Evolutionary conservation across 2,888 invertebrate species (phyloP).

Genomic region (Cordilura impudica): DNA sequence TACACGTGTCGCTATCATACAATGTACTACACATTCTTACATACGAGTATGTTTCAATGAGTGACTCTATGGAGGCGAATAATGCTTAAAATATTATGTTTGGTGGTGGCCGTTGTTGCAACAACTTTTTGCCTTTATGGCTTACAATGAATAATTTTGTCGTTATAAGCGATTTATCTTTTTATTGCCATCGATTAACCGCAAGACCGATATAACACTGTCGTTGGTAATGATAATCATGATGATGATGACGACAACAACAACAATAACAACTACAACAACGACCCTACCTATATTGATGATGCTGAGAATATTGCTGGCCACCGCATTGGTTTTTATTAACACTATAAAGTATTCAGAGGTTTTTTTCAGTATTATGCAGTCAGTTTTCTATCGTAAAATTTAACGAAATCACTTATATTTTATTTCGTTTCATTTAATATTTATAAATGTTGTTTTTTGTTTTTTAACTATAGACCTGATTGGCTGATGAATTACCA

Average conservation of each 20-base stretch:
- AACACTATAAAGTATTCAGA: constrained; percentile 22
- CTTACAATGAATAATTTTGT: constrained; percentile 75
- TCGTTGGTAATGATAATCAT: constrained; percentile 56
- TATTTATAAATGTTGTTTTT: constrained; percentile 12
- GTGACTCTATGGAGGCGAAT: constrained; percentile 19
- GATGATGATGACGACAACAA: constrained; percentile 15
- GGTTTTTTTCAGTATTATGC: constrained; percentile 28
- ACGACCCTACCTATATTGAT: background rate
- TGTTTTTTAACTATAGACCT: constrained; percentile 79
- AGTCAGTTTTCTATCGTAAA: constrained; percentile 43
- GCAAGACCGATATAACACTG: constrained; percentile 60
- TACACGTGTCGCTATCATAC: background rate
- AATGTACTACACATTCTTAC: background rate
- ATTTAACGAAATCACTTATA: constrained; percentile 54
- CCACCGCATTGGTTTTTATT: constrained; percentile 51
- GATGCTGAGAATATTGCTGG: constrained; percentile 26
- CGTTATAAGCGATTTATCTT: constrained; percentile 75
- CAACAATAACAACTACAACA: background rate
- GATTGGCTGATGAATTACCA: constrained; percentile 94
- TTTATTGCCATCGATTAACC: constrained; percentile 67
- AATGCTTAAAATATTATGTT: constrained; percentile 49
- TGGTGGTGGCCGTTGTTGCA: constrained; percentile 38
- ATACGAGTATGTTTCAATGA: background rate
- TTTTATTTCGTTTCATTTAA: constrained; percentile 43
- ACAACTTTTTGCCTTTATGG: constrained; percentile 68